phyloP scores from a whole-genome alignment of 2,888 invertebrate species.

The Brassicogethes aeneus region DNA sequence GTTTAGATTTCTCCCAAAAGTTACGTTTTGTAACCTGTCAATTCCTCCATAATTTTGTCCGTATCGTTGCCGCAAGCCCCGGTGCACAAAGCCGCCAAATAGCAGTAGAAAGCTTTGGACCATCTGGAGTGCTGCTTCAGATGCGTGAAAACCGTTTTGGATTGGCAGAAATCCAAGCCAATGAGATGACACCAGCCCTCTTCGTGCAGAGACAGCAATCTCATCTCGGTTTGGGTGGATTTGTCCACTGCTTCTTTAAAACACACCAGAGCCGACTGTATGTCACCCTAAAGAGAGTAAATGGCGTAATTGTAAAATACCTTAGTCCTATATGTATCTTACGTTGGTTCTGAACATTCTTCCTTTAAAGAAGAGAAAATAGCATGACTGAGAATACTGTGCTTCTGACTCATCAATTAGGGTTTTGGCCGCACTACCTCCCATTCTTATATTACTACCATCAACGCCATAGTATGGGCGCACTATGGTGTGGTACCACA shows the following conservation, averaged over 20 bases:
- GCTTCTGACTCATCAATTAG: conserved; percentile 46
- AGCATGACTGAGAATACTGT: conserved; percentile 51
- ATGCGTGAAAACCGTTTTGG: conserved; percentile 44
- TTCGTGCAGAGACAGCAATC: conserved; percentile 50
- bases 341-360: conserved; percentile 43
- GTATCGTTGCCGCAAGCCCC: no score
- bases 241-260: conserved; percentile 50
- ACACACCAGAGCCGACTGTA: conserved; percentile 47
- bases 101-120: conserved; percentile 58
- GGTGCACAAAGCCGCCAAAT: conserved; percentile 45
- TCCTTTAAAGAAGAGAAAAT: conserved; percentile 59
- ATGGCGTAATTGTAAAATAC: conserved; percentile 4
- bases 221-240: conserved; percentile 53
- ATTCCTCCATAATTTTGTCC: no score
- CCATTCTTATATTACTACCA: conserved; percentile 50
- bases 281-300: conserved; percentile 50
- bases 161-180: conserved; percentile 48
- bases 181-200: conserved; percentile 60
- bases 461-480: conserved; percentile 59
- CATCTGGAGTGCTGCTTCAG: conserved; percentile 53
- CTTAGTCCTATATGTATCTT: no score
- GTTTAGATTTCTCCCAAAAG: no score
- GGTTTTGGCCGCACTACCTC: conserved; percentile 45
- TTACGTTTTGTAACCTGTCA: no score
- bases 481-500: conserved; percentile 64